These are phyloP conservation scores for Microcebus ravelobensis DNA, from an alignment of 2,113 vertebrate genomes.

Conservation along the genomic window DNA sequence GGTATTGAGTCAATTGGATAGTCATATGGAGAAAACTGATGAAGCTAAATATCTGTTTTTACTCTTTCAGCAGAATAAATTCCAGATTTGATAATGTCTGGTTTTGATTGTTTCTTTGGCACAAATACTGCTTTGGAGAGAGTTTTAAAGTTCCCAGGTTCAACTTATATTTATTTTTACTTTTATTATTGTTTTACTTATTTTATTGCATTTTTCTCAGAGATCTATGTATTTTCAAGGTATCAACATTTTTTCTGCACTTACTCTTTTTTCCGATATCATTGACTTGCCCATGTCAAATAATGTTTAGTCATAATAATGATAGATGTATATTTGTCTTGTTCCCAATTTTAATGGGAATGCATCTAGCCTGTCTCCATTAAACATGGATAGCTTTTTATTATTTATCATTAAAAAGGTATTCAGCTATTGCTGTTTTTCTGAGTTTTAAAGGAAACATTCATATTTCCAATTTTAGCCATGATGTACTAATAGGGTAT, in stretches of 20 bases:
- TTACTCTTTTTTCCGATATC: background rate
- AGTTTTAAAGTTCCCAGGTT: slow-evolving; percentile 5
- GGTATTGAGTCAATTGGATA: background rate
- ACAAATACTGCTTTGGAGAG: background rate
- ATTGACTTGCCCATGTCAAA: background rate
- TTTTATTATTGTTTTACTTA: slow-evolving; percentile 10
- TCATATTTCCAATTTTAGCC: background rate
- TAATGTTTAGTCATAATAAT: background rate
- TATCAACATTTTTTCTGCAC: background rate
- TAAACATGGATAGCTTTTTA: background rate
- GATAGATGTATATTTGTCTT: background rate
- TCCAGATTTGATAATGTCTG: background rate
- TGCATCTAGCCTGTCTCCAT: background rate
- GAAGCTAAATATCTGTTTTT: slow-evolving; percentile 8
- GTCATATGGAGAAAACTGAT: background rate
- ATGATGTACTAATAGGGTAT: background rate
- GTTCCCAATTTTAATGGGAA: background rate
- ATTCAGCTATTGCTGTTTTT: background rate
- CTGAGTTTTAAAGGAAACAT: background rate
- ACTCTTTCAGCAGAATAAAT: background rate
- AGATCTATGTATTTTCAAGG: background rate
- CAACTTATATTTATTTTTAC: background rate
- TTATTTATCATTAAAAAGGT: background rate
- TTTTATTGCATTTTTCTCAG: slow-evolving; percentile 26
- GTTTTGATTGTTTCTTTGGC: slow-evolving; percentile 26